Evolutionary conservation across 2,113 vertebrate species (phyloP), one percentile per base, ranked within the genome.

Genomic region (Enhydra lutris): DNA sequence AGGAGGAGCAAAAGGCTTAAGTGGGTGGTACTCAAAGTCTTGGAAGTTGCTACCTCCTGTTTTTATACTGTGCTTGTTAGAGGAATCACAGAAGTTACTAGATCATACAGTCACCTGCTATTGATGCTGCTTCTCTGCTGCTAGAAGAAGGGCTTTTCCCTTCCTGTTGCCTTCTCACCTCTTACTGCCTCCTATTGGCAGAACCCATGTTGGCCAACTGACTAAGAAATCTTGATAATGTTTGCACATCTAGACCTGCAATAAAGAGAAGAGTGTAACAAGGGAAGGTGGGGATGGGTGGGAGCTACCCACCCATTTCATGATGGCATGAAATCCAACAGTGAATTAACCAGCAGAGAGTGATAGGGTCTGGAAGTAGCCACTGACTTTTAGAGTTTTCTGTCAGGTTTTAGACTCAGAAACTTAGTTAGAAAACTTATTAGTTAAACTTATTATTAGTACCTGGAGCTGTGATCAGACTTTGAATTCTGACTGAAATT

Each of bases 401-500:
- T 31, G 50, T 6, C 52, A 29, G 14, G 42, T 73, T 47, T 71
- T 18, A 76, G 36, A 74, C 29, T 67, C 21, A 47, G 42, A 36
- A 87, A 78, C 91, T 63, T 61, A 55, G 52, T 55, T 55, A 55
- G 52, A 55, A 55, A 55, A 55, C 52, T 55, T 55, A 55, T 55
- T 18, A 18, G 52, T 55, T 55, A 18, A 55, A 55, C 52, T 55
- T 55, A 55, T 55, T 55, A 80, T 36, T 89, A 83, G 24, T 23
- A 26, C 4, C 52, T 0, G 67, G n/a, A 47, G 3, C 21, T 55
- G 2, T 69, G 31, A 86, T 61, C 24, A 73, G 52, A 17, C 73
- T 96, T 93, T 79, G 65, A 69, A 39, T 93, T 89, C 5, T 95
- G 29, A 93, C 26, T 63, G 26, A 89, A 61, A 94, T 26, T n/a